Percentiles rank a stretch among this genome's conserved stretches.
Conservation (phyloP, 2,113 vertebrate genomes). For the Myotis yumanensis region DNA sequence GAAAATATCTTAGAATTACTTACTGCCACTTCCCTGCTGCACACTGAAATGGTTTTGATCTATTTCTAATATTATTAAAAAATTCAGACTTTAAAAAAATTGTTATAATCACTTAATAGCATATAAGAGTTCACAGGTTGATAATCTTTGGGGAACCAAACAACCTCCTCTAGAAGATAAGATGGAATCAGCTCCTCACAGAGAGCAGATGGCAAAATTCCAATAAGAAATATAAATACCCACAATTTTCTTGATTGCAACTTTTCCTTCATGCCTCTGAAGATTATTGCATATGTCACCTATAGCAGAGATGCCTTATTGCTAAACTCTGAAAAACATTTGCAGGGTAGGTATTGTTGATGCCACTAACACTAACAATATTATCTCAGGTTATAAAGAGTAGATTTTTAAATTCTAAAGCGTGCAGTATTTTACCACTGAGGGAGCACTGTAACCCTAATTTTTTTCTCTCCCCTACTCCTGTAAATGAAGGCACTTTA, state of each 20-base stretch:
- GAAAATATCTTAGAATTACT: not conserved
- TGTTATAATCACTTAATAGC: not conserved
- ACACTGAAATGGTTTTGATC: not conserved
- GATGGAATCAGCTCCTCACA: not conserved
- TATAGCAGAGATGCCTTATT: not conserved
- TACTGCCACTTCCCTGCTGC: not conserved
- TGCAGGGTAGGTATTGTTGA: not conserved
- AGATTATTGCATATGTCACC: slow-evolving; percentile 16
- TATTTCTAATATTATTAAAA: not conserved
- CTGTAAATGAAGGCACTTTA: not conserved
- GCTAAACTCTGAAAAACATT: not conserved
- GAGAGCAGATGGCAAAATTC: not conserved
- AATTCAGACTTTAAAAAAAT: not conserved
- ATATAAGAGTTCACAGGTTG: not conserved
- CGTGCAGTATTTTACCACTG: not conserved
- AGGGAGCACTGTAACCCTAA: not conserved
- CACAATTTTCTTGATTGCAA: not conserved
- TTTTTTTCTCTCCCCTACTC: not conserved
- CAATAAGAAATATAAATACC: not conserved
- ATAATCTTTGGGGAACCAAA: not conserved
- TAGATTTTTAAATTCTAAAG: not conserved
- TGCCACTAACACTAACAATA: not conserved
- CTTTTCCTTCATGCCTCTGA: not conserved
- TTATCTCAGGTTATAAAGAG: not conserved
- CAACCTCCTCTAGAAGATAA: not conserved